Percentiles rank a stretch among this genome's conserved stretches.
phyloP scores from a whole-genome alignment of 2,888 invertebrate species.

The Dolichomitus sp. region DNA sequence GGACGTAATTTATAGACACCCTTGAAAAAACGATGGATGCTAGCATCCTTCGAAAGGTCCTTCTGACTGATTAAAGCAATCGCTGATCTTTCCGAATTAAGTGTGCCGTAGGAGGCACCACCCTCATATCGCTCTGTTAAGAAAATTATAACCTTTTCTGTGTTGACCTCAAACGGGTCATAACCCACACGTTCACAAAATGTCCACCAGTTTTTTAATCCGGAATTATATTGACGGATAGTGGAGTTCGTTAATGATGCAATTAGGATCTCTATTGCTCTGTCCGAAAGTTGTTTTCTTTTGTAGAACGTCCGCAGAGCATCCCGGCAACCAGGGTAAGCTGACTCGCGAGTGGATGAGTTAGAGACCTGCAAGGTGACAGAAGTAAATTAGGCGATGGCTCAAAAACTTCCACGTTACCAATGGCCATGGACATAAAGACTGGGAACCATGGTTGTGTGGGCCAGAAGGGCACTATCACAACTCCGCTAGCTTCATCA shows the following conservation, averaged over 20 bases:
- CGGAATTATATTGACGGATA: constrained; percentile 20
- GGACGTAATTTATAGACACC: constrained; percentile 52
- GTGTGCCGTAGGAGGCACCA: constrained; percentile 41
- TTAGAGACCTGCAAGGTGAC: constrained; percentile 70
- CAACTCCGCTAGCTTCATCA: constrained; percentile 75
- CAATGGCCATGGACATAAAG: constrained; percentile 41
- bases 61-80: constrained; percentile 16
- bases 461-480: constrained; percentile 76
- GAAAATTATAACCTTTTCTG: constrained; percentile 5
- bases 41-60: background rate
- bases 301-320: constrained; percentile 70
- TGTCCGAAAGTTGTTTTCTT: constrained; percentile 61
- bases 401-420: constrained; percentile 41
- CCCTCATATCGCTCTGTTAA: constrained; percentile 14
- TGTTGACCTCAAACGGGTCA: constrained; percentile 7
- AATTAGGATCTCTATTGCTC: constrained; percentile 44
- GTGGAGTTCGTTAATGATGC: constrained; percentile 28
- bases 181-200: background rate
- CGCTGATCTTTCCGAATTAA: constrained; percentile 31
- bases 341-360: constrained; percentile 67
- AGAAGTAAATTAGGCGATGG: constrained; percentile 69
- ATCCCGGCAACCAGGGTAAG: constrained; percentile 69
- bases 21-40: constrained; percentile 23
- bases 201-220: constrained; percentile 17
- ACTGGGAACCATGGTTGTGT: constrained; percentile 77